Conservation (phyloP, 2,113 vertebrate genomes). For the Lycaon pictus region DNA sequence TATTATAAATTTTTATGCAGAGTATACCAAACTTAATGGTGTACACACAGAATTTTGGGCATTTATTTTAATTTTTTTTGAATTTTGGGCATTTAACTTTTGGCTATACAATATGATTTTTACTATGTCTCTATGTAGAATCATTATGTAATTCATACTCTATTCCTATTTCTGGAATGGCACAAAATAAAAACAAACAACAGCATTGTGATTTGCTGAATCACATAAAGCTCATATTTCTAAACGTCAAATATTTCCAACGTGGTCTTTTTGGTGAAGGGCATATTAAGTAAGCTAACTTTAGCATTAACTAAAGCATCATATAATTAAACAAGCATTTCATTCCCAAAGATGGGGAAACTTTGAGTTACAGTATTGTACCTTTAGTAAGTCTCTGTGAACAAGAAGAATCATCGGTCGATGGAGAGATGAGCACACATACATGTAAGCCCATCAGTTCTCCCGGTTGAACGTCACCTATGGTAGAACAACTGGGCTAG, state of each 20-base stretch:
- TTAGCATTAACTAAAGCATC: conserved; percentile 10
- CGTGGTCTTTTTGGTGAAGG: neutral
- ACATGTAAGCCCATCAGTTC: neutral
- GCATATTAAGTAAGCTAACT: neutral
- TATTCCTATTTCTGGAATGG: neutral
- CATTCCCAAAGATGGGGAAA: neutral
- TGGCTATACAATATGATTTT: conserved; percentile 4
- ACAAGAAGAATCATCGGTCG: neutral
- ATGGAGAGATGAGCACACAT: neutral
- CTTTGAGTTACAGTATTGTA: neutral
- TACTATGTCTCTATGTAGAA: neutral
- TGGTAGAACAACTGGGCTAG: neutral
- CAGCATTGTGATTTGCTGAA: neutral
- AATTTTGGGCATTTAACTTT: conserved; percentile 9
- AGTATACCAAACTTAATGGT: neutral
- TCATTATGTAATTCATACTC: neutral
- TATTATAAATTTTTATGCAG: neutral
- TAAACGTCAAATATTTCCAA: conserved; percentile 22
- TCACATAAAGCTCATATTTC: neutral
- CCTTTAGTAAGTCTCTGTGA: neutral
- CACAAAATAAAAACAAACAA: conserved; percentile 49
- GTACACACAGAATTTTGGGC: neutral
- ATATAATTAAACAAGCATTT: conserved; percentile 33
- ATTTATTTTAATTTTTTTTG: neutral
- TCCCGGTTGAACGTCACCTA: neutral